Conservation (phyloP, 2,888 invertebrate species). For the Anorthoa munda region DNA sequence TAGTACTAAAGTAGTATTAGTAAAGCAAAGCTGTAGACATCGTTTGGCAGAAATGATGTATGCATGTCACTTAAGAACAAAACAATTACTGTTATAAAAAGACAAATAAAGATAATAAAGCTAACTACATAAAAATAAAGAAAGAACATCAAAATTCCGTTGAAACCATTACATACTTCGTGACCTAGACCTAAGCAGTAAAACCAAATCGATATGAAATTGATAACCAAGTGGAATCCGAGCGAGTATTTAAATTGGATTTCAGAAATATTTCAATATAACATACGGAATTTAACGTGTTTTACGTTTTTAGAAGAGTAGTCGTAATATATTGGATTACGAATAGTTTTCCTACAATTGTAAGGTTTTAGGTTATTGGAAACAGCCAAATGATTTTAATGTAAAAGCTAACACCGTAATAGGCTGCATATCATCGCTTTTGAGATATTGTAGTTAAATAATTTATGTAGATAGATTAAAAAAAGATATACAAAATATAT, state of each 20-base stretch:
- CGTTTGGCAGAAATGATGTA: not conserved
- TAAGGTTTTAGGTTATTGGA: not conserved
- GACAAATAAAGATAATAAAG: not conserved
- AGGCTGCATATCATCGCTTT: too few relatives aligned
- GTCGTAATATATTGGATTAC: not conserved
- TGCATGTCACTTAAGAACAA: not conserved
- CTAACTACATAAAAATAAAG: not conserved
- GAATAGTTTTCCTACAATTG: not conserved
- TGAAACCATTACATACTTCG: constrained; percentile 33
- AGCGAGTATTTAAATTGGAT: constrained; percentile 31
- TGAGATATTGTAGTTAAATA: not conserved
- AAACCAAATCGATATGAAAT: constrained; percentile 59
- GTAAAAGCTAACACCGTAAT: not conserved
- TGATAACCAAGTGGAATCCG: constrained; percentile 53
- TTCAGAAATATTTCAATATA: constrained; percentile 31
- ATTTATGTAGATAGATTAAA: not conserved
- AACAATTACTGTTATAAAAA: not conserved
- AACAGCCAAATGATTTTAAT: not conserved
- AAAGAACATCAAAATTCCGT: constrained; percentile 25
- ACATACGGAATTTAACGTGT: constrained; percentile 6
- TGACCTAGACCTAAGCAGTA: constrained; percentile 62
- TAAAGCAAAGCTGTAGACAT: not conserved
- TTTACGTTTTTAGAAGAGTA: not conserved
- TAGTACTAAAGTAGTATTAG: too few relatives aligned
- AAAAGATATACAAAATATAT: not conserved